Percentiles rank a stretch among this genome's conserved stretches.
Evolutionary conservation across 2,113 vertebrate genomes (phyloP).

Genomic region (Brienomyrus longianalis): DNA sequence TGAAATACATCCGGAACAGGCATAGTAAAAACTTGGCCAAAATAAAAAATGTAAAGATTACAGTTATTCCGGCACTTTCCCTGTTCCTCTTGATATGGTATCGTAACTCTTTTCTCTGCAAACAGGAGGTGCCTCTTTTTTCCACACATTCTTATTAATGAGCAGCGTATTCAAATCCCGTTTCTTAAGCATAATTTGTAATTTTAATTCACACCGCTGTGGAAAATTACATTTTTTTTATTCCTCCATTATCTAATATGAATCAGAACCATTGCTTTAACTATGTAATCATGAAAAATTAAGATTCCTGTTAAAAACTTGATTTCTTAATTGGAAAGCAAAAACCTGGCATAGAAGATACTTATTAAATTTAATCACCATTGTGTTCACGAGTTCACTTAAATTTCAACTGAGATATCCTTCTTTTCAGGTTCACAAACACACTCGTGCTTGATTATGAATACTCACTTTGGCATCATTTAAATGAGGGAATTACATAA

Average conservation of each 20-base stretch:
- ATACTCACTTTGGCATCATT: conserved; percentile 24
- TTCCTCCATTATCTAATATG: conserved; percentile 64
- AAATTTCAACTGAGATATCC: conserved; percentile 21
- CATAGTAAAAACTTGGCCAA: not conserved
- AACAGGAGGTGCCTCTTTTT: not conserved
- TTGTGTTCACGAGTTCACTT: conserved; percentile 16
- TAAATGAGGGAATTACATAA: conserved; percentile 25
- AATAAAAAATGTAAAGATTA: not conserved
- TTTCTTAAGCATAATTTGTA: conserved; percentile 69
- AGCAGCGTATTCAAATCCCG: conserved; percentile 58
- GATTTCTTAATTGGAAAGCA: conserved; percentile 65
- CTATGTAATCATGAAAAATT: conserved; percentile 67
- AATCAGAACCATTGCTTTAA: conserved; percentile 65
- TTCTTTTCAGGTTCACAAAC: conserved; percentile 15
- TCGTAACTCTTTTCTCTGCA: not conserved
- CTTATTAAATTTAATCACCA: conserved; percentile 52
- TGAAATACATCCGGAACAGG: not conserved
- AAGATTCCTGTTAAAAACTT: conserved; percentile 69
- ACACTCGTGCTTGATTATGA: conserved; percentile 22
- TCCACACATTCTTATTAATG: conserved; percentile 10
- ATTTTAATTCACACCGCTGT: conserved; percentile 68
- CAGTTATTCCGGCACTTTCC: not conserved
- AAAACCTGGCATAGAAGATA: conserved; percentile 57
- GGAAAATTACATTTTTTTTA: conserved; percentile 69
- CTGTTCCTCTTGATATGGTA: not conserved